phyloP scores from a whole-genome alignment of 2,113 vertebrate species.

The Tricholaema leucomelas region DNA sequence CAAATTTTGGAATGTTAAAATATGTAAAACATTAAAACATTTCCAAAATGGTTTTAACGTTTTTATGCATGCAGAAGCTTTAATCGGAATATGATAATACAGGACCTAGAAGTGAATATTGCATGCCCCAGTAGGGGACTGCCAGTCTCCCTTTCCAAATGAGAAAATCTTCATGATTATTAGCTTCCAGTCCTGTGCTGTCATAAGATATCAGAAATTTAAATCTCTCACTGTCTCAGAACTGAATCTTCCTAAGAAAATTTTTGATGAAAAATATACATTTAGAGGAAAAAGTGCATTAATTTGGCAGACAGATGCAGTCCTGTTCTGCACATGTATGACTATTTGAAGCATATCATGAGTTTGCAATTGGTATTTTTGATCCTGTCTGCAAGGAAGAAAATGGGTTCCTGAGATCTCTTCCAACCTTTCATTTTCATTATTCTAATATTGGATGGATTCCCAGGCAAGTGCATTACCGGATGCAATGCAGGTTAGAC shows the following conservation, averaged over 20 bases:
- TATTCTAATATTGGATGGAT: constrained; percentile 40
- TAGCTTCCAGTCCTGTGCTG: not conserved
- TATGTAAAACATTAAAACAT: constrained; percentile 19
- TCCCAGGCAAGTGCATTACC: constrained; percentile 52
- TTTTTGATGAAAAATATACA: not conserved
- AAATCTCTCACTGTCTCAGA: not conserved
- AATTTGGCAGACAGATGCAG: not conserved
- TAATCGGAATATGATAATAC: not conserved
- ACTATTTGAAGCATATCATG: not conserved
- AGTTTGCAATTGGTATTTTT: not conserved
- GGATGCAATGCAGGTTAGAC: constrained; percentile 32
- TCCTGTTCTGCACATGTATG: not conserved
- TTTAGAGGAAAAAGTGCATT: not conserved
- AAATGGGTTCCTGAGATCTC: constrained; percentile 37
- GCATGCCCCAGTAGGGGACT: not conserved
- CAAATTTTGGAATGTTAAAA: constrained; percentile 30
- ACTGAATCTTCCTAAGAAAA: not conserved
- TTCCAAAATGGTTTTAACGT: constrained; percentile 35
- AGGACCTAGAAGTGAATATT: not conserved
- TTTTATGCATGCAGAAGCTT: not conserved
- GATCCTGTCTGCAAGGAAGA: constrained; percentile 1
- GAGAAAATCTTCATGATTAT: constrained; percentile 2
- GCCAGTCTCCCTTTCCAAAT: not conserved
- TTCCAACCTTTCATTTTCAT: constrained; percentile 37
- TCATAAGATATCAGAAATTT: not conserved